Evolutionary conservation across 2,888 invertebrate species (phyloP).

Genomic region (Hypomecis atomaria): DNA sequence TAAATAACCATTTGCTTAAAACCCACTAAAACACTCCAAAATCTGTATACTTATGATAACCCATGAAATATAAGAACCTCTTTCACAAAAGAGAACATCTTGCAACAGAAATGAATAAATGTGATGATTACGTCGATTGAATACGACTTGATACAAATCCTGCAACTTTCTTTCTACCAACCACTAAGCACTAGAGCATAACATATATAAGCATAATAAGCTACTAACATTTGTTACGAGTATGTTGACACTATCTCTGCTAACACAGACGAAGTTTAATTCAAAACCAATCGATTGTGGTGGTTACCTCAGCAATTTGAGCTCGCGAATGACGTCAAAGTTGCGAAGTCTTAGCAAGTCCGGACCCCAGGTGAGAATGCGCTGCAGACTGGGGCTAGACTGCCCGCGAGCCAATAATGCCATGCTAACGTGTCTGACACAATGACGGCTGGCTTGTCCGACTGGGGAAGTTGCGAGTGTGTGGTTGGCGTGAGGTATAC

Average conservation of each 20-base stretch:
- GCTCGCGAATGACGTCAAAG: constrained; percentile 71
- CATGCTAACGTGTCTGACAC: constrained; percentile 59
- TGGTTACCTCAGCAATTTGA: constrained; percentile 68
- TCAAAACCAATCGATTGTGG: constrained; percentile 67
- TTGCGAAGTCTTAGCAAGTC: constrained; percentile 81
- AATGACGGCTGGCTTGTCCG: constrained; percentile 41
- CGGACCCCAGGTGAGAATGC: constrained; percentile 82
- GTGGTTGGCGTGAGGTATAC: constrained; percentile 25
- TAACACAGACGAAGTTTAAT: constrained; percentile 47
- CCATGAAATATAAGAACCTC: no score
- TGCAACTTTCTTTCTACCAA: no score
- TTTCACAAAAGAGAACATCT: no score
- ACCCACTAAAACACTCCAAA: no score
- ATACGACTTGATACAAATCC: no score
- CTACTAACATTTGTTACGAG: no score
- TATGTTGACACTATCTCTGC: constrained; percentile 26
- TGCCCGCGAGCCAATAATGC: constrained; percentile 77
- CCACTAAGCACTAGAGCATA: no score
- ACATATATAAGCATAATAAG: no score
- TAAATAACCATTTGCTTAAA: no score
- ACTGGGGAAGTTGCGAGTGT: constrained; percentile 38
- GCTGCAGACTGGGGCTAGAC: constrained; percentile 81
- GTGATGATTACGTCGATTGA: no score
- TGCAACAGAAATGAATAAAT: no score
- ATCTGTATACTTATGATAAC: no score